Evolutionary conservation across 1,140 invertebrate species (phyloP).

Genomic region (Leptopilina boulardi): DNA sequence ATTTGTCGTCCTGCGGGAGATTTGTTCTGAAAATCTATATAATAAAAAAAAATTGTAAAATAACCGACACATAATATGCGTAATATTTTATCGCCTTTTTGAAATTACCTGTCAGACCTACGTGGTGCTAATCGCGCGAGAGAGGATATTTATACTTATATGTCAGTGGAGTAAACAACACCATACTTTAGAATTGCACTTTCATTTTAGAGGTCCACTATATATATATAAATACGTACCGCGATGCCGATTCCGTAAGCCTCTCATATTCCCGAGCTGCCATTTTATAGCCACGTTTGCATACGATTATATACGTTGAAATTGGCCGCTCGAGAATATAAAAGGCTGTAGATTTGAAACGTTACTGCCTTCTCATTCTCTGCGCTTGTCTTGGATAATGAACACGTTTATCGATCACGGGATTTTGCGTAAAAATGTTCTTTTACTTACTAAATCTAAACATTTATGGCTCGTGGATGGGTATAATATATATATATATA

Average conservation of each 20-base stretch:
- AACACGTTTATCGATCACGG: constrained; percentile 42
- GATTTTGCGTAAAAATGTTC: neutral
- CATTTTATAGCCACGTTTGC: constrained; percentile 42
- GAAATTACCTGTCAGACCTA: constrained; percentile 26
- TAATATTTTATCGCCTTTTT: constrained; percentile 17
- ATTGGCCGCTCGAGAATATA: constrained; percentile 31
- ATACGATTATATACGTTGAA: constrained; percentile 39
- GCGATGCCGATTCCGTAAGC: constrained; percentile 34
- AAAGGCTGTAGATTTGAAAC: constrained; percentile 29
- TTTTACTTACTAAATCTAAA: constrained; percentile 27
- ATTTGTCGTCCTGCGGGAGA: no score
- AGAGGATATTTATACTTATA: constrained; percentile 6
- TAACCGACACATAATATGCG: constrained; percentile 9
- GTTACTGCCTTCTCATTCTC: constrained; percentile 32
- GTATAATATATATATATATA: no score
- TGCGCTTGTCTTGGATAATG: neutral
- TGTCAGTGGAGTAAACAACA: constrained; percentile 31
- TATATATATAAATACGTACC: no score
- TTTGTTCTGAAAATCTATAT: no score
- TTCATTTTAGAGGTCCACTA: constrained; percentile 36
- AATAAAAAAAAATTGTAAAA: neutral
- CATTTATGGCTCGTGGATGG: constrained; percentile 10
- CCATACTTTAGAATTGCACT: constrained; percentile 39
- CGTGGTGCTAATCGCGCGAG: neutral
- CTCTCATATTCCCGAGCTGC: constrained; percentile 33